Percentiles rank a stretch among this genome's conserved stretches.
Conservation (phyloP, 35 echinoderm and acorn worm genomes). For the Holothuria glaberrima region DNA sequence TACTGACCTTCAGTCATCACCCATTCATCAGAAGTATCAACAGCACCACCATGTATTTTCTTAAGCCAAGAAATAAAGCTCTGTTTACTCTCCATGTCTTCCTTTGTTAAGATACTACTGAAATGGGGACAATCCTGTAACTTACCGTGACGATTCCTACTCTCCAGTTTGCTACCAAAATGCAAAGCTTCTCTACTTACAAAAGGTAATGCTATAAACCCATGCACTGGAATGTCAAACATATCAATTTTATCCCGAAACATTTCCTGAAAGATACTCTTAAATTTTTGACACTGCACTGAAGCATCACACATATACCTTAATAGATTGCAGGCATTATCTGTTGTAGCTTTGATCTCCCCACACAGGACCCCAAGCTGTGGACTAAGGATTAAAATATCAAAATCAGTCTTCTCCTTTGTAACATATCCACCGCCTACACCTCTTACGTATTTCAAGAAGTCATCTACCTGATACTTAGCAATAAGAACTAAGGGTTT, state of each 20-base stretch:
- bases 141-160: too few relatives aligned
- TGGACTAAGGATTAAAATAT: not conserved
- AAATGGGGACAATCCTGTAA: too few relatives aligned
- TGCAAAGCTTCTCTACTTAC: not conserved
- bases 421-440: not conserved
- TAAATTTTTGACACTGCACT: not conserved
- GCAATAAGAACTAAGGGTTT: not conserved
- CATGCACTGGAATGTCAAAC: slow-evolving; percentile 15
- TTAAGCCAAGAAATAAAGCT: too few relatives aligned
- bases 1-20: not conserved
- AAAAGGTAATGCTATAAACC: not conserved
- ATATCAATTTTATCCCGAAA: slow-evolving; percentile 9
- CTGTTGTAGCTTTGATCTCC: not conserved
- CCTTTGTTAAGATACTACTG: too few relatives aligned
- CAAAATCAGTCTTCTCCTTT: not conserved
- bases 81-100: too few relatives aligned
- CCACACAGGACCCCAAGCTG: not conserved
- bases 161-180: too few relatives aligned
- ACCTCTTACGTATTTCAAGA: slow-evolving; percentile 12
- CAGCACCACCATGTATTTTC: not conserved
- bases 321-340: not conserved
- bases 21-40: too few relatives aligned
- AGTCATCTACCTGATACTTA: not conserved
- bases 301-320: not conserved
- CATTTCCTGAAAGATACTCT: not conserved